A percentile compares a stretch with the other conserved stretches of the same genome.
Conservation (phyloP, 23 tunicate species). For the Oikopleura vanhoeffeni region DNA sequence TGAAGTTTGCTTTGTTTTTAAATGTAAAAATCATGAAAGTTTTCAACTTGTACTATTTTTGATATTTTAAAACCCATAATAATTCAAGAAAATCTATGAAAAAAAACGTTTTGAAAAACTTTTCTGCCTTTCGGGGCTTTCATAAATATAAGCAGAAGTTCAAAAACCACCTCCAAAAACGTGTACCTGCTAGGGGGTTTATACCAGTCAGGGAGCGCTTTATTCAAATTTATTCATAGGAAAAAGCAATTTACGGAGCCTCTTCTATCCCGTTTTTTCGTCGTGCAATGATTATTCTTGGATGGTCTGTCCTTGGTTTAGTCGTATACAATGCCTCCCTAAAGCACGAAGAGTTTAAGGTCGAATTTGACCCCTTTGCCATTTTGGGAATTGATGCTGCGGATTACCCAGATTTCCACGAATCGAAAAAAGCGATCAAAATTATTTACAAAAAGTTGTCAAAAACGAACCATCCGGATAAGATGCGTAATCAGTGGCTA, state of each 20-base stretch:
- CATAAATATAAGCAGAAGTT: too few species aligned
- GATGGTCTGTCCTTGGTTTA: conserved; percentile 41
- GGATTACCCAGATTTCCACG: not conserved
- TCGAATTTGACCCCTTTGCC: conserved; percentile 81
- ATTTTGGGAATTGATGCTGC: conserved; percentile 40
- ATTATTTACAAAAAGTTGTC: conserved; percentile 42
- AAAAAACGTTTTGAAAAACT: too few species aligned
- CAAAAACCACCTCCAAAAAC: too few species aligned
- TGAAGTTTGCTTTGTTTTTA: too few species aligned
- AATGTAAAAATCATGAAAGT: too few species aligned
- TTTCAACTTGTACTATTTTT: too few species aligned
- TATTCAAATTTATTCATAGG: not conserved
- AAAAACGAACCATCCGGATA: conserved; percentile 68
- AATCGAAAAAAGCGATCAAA: conserved; percentile 31
- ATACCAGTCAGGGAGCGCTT: not conserved
- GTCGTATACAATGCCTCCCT: conserved; percentile 44
- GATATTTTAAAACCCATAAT: too few species aligned
- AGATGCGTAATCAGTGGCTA: not conserved
- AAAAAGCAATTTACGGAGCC: conserved; percentile 27
- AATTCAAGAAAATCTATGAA: too few species aligned
- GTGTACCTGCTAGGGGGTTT: not conserved
- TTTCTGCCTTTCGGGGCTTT: not conserved
- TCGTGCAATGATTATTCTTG: conserved; percentile 30
- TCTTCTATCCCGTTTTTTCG: conserved; percentile 41
- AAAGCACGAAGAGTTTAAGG: conserved; percentile 34